phyloP scores from a whole-genome alignment of 2,888 invertebrate species.

The Temnothorax ravouxi region DNA sequence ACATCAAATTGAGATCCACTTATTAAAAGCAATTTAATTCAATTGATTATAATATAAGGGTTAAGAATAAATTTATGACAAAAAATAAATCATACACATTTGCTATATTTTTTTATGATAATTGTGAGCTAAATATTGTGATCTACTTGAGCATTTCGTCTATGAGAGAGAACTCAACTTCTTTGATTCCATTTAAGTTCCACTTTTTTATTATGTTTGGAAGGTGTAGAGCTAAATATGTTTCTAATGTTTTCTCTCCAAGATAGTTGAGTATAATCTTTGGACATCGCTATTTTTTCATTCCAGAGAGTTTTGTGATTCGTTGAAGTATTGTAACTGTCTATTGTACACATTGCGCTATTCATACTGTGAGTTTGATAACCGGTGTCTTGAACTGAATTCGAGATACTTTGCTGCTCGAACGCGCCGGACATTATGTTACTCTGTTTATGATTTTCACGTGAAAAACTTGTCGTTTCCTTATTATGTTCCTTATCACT shows the following conservation, averaged over 20 bases:
- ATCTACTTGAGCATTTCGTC: not conserved
- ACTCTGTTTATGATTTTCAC: constrained; percentile 76
- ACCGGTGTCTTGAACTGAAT: constrained; percentile 82
- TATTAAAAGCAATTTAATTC: not conserved
- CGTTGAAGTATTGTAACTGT: constrained; percentile 74
- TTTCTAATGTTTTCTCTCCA: constrained; percentile 81
- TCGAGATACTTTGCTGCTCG: constrained; percentile 77
- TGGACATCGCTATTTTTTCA: constrained; percentile 73
- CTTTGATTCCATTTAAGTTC: constrained; percentile 35
- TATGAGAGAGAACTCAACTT: not conserved
- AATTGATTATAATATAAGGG: not conserved
- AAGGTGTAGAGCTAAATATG: constrained; percentile 83
- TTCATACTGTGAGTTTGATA: constrained; percentile 84
- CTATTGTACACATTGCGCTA: constrained; percentile 72
- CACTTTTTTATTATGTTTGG: constrained; percentile 75
- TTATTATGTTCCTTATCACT: constrained; percentile 14
- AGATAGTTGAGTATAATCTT: constrained; percentile 76
- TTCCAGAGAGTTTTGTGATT: constrained; percentile 75
- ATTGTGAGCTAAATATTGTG: not conserved
- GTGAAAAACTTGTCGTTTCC: constrained; percentile 72
- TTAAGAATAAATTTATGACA: not conserved
- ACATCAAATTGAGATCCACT: not conserved
- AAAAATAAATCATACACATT: not conserved
- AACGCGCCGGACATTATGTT: constrained; percentile 76
- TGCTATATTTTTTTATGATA: not conserved